Evolutionary conservation across 2,797 vertebrate species (phyloP), one percentile per base, ranked within the genome.

Genomic region (Megaceryle alcyon): DNA sequence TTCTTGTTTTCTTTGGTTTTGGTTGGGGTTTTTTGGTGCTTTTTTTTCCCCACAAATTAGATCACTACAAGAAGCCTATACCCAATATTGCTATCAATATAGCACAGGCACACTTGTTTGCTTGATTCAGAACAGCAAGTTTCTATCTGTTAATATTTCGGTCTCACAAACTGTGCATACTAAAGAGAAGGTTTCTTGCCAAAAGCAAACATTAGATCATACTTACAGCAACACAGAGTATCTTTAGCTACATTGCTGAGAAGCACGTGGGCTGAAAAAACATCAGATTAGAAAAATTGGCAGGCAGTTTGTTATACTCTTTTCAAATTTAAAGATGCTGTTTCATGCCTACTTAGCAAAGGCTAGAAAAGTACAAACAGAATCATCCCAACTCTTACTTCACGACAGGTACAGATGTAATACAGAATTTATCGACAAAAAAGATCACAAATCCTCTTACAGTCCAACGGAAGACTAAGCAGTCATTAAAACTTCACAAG

Each of bases 191-290:
- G 26, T 37, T 92, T 63, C 76, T 77, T 89, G 91, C 92, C 71
- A 94, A 84, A 94, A 69, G 29, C 63, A 88, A 93, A 69, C 41
- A 90, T 66, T 61, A 80, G 48, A 80, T 70, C 71, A 82, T 37
- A 39, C 59, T 85, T 65, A 56, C 0, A 87, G 70, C 53, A 82
- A 95, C 63, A 81, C 46, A 78, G 68, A 83, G 16, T 59, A 89
- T 83, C 76, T 95, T 92, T 54, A 91, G 64, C 59, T 82, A 68
- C 16, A 61, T 33, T 61, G 39, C 70, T 60, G 56, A 83, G 29
- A 82, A 78, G 11, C 33, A 81, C 0, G 1, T 21, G 21, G 69
- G 41, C 61, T 83, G 72, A 85, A 90, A 79, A 91, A 80, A 13
- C 68, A 54, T 72, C 53, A 83, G 41, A 82, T 78, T 54, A 89